Conservation (phyloP, 2,888 invertebrate species). For the Dryococelus australis region DNA sequence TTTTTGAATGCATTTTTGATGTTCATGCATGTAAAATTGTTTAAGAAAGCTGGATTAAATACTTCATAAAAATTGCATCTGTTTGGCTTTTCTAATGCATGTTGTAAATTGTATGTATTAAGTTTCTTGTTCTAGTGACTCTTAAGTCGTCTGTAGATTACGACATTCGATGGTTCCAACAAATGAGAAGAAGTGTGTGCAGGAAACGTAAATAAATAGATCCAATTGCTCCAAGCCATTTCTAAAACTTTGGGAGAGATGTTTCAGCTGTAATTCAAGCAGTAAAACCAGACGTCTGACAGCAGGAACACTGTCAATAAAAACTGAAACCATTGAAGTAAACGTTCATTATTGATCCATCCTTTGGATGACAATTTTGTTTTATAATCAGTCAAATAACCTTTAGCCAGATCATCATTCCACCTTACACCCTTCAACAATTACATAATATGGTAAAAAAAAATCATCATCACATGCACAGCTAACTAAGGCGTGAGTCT, state of each 20-base stretch:
- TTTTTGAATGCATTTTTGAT: background rate
- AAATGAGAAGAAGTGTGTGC: constrained; percentile 8
- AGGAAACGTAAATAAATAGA: background rate
- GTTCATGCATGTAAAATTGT: background rate
- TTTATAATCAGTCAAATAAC: constrained; percentile 48
- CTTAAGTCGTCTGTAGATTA: constrained; percentile 11
- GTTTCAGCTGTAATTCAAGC: constrained; percentile 42
- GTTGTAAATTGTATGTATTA: background rate
- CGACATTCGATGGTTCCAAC: background rate
- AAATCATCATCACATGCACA: constrained; percentile 29
- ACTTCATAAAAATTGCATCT: background rate
- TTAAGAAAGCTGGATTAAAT: background rate
- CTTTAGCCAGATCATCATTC: constrained; percentile 44
- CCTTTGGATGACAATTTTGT: constrained; percentile 47
- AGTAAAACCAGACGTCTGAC: constrained; percentile 43
- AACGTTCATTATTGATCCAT: constrained; percentile 47
- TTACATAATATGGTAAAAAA: background rate
- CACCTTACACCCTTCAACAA: constrained; percentile 39
- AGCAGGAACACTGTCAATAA: background rate
- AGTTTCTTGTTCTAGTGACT: background rate
- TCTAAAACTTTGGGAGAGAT: constrained; percentile 44
- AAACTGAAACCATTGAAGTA: constrained; percentile 23
- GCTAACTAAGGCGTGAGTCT: background rate
- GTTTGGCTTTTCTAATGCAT: constrained; percentile 2
- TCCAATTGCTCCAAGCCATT: constrained; percentile 29